Evolutionary conservation across 2,888 invertebrate genomes (phyloP), one percentile per base, ranked within the genome.

Genomic region (Drosophila mulleri): DNA sequence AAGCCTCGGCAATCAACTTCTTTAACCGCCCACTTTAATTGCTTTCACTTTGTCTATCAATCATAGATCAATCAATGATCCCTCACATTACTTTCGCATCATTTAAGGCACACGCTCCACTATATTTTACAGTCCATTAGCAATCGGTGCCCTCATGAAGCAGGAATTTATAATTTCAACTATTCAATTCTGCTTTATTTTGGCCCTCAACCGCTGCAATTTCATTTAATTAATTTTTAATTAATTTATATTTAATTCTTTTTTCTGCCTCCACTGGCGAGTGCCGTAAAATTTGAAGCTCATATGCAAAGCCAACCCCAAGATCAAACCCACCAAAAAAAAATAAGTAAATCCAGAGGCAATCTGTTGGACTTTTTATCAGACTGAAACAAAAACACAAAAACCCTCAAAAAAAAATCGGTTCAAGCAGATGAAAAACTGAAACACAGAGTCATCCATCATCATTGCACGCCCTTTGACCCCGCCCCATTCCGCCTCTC

Each of bases 221-320:
- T 88, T 83, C 72, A 74, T 67, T 88, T 86, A 83, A 83, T 83
- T 83, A 86, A 83, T 88, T 88, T 88, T 86, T 86, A 83, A 85
- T 86, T 88, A 72, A 78, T 80, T 88, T 86, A 67, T 78, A 80
- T 83, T 88, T 72, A 88, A 82, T 82, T 78, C 71, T 67, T 45
- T 50, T 53, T 50, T 59, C 54, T 64, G 67, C 57, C 45, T 37
- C 62, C 11, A 0, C 29, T 29, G 12, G n/a, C n/a, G 2, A 14
- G 3, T 54, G 29, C 29, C 70, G 61, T 56, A 71, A 81, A 69
- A 41, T 80, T 68, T 50, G 26, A 67, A 80, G 67, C 72, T 78
- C 66, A 66, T 64, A 87, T 81, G 84, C 84, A 87, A 87, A 83
- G 78, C 67, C 63, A 67, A 64, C 67, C 64, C 85, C 59, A 72